These are phyloP conservation scores for Bombus ignitus DNA, from an alignment of 1,140 invertebrate genomes.

Conservation along the genomic window DNA sequence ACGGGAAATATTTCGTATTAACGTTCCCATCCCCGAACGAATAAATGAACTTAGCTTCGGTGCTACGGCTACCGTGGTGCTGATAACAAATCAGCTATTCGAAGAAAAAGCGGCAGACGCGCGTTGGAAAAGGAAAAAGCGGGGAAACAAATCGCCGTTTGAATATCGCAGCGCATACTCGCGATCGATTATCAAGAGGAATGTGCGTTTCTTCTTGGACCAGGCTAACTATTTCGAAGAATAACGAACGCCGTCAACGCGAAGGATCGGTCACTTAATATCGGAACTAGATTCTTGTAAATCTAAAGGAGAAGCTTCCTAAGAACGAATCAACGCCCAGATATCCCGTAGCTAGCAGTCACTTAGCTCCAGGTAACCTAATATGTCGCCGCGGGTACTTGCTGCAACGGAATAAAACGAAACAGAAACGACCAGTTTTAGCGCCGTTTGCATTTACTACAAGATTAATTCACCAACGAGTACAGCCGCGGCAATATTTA, in stretches of 20 bases:
- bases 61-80: background rate
- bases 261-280: slow-evolving; percentile 3
- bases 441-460: slow-evolving; percentile 36
- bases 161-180: too few species aligned
- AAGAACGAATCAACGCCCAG: slow-evolving; percentile 43
- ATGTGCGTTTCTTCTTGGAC: background rate
- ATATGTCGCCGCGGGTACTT: slow-evolving; percentile 52
- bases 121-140: too few species aligned
- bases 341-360: slow-evolving; percentile 11
- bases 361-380: slow-evolving; percentile 58
- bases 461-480: slow-evolving; percentile 30
- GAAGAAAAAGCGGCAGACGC: too few species aligned
- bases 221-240: slow-evolving; percentile 2
- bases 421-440: slow-evolving; percentile 47
- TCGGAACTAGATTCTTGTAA: slow-evolving; percentile 18
- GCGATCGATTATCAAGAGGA: too few species aligned
- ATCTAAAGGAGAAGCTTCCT: slow-evolving; percentile 14
- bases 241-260: slow-evolving; percentile 17
- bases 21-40: too few species aligned
- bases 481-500: background rate
- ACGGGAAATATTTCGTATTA: too few species aligned
- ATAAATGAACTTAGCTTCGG: background rate
- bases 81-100: background rate
- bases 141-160: too few species aligned
- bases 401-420: slow-evolving; percentile 22